Conservation (phyloP, 2,888 invertebrate genomes). For the Epirrita christyi region DNA sequence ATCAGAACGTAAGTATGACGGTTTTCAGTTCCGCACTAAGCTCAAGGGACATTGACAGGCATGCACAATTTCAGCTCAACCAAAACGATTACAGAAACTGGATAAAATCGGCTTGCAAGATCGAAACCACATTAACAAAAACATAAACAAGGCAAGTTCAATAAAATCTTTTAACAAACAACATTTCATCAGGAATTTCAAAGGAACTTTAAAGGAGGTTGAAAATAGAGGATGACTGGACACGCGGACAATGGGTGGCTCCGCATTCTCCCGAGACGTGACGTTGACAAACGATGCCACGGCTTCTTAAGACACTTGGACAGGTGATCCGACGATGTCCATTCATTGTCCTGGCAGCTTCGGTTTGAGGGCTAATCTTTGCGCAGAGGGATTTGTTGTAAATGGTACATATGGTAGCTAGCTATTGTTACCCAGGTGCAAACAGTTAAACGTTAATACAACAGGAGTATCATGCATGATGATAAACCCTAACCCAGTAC, state of each 20-base stretch:
- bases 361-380: slow-evolving; percentile 47
- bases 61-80: neutral
- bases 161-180: slow-evolving; percentile 21
- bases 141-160: too few species aligned
- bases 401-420: slow-evolving; percentile 28
- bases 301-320: slow-evolving; percentile 66
- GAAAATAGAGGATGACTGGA: slow-evolving; percentile 58
- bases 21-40: neutral
- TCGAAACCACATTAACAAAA: too few species aligned
- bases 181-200: slow-evolving; percentile 33
- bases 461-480: neutral
- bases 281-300: slow-evolving; percentile 71
- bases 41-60: too few species aligned
- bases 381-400: slow-evolving; percentile 42
- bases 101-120: too few species aligned
- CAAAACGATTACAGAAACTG: too few species aligned
- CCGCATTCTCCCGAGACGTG: slow-evolving; percentile 56
- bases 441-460: neutral
- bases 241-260: slow-evolving; percentile 62
- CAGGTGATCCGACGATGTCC: slow-evolving; percentile 73
- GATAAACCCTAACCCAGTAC: too few species aligned
- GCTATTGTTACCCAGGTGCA: slow-evolving; percentile 20
- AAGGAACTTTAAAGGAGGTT: slow-evolving; percentile 50
- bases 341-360: slow-evolving; percentile 62
- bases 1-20: too few species aligned